Percentiles rank a stretch among this genome's conserved stretches.
These are phyloP conservation scores for Carlito syrichta DNA, from an alignment of 2,113 vertebrate species.

Conservation along the genomic window DNA sequence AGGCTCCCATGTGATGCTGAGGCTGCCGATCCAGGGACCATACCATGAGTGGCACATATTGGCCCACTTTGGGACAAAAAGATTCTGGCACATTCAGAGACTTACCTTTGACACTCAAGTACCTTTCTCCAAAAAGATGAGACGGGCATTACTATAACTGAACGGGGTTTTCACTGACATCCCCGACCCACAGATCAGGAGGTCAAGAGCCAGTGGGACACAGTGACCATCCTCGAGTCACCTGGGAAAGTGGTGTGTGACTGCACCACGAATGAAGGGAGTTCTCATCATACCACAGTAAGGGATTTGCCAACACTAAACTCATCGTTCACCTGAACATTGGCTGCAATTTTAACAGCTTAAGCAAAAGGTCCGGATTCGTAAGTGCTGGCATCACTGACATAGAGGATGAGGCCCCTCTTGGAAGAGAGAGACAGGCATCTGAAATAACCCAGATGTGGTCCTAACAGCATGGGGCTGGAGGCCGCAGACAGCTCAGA, in stretches of 20 bases:
- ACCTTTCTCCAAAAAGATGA: background rate
- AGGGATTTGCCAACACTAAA: background rate
- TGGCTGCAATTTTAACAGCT: background rate
- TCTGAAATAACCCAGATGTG: background rate
- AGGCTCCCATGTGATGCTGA: background rate
- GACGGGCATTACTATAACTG: background rate
- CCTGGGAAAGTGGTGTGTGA: accelerated
- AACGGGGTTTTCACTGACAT: background rate
- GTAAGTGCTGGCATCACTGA: background rate
- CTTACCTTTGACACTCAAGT: accelerated
- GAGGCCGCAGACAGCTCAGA: background rate
- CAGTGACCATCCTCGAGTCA: background rate
- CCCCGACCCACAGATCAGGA: accelerated
- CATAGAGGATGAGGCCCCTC: background rate
- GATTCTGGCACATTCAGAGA: background rate
- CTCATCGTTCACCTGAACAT: background rate
- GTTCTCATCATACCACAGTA: background rate
- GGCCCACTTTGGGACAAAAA: background rate
- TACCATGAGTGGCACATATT: background rate
- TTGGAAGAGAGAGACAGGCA: background rate
- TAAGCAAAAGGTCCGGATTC: background rate
- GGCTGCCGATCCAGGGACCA: too few relatives aligned
- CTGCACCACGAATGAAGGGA: background rate
- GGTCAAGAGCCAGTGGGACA: background rate
- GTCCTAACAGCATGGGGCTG: background rate